phyloP scores from a whole-genome alignment of 2,113 vertebrate species.

The Furnarius figulus region DNA sequence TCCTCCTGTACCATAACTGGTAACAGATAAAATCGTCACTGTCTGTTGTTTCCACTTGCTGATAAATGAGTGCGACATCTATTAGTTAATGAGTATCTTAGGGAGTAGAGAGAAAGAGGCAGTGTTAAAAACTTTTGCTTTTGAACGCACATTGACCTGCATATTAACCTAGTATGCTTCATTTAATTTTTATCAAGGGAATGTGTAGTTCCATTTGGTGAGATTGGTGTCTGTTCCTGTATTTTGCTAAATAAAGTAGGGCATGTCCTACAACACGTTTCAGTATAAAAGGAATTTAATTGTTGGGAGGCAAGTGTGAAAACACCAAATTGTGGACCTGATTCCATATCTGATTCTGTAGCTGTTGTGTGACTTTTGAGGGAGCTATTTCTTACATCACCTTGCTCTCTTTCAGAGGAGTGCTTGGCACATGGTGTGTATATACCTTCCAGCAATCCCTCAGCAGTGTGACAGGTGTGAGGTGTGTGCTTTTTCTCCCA shows the following conservation, averaged over 20 bases:
- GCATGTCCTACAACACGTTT: neutral
- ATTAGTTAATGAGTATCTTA: conserved; percentile 18
- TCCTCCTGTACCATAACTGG: neutral
- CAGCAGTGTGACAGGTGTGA: neutral
- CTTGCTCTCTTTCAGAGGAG: rapidly evolving
- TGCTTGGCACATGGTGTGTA: rapidly evolving
- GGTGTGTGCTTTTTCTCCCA: neutral
- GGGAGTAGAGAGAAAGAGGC: neutral
- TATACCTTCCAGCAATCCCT: neutral
- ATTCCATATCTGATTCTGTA: neutral
- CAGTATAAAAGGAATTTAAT: neutral
- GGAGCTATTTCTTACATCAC: neutral
- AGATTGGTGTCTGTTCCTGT: neutral
- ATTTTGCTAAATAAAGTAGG: neutral
- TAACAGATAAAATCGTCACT: neutral
- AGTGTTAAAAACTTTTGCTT: neutral
- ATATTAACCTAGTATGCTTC: neutral
- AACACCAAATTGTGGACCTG: neutral
- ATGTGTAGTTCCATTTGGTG: neutral
- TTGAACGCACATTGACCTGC: neutral
- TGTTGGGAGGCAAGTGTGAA: neutral
- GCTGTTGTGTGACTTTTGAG: neutral
- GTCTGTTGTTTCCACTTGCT: conserved; percentile 13
- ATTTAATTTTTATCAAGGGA: neutral
- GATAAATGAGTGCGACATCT: conserved; percentile 24